Evolutionary conservation across 2,888 invertebrate genomes (phyloP).

Genomic region (Mimas tiliae): DNA sequence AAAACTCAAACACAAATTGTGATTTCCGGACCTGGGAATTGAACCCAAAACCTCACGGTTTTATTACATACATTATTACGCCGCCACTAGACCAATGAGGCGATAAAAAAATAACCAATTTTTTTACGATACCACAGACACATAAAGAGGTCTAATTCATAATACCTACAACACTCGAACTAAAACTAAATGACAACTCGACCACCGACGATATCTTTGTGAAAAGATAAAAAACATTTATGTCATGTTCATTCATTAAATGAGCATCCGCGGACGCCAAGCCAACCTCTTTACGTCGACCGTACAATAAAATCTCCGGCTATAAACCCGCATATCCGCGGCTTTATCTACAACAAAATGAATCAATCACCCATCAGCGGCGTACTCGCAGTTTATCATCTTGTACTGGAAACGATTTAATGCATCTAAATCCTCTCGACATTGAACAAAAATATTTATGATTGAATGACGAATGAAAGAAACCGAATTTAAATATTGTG

Average conservation of each 20-base stretch:
- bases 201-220: no score
- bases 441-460: neutral
- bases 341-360: constrained; percentile 68
- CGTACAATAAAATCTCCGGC: constrained; percentile 67
- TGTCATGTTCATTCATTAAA: constrained; percentile 47
- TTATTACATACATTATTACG: no score
- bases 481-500: neutral
- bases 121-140: no score
- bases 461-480: neutral
- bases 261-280: constrained; percentile 41
- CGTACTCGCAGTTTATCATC: constrained; percentile 55
- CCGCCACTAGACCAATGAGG: no score
- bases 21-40: no score
- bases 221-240: no score
- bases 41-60: no score
- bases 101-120: no score
- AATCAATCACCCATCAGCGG: constrained; percentile 70
- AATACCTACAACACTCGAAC: no score
- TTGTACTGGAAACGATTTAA: constrained; percentile 26
- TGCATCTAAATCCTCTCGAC: neutral
- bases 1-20: no score
- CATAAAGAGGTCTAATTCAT: no score
- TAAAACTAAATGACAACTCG: no score
- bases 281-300: constrained; percentile 53
- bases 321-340: constrained; percentile 59